These are phyloP conservation scores for Ypsolopha sequella DNA, from an alignment of 2,888 invertebrate species.

Conservation along the genomic window DNA sequence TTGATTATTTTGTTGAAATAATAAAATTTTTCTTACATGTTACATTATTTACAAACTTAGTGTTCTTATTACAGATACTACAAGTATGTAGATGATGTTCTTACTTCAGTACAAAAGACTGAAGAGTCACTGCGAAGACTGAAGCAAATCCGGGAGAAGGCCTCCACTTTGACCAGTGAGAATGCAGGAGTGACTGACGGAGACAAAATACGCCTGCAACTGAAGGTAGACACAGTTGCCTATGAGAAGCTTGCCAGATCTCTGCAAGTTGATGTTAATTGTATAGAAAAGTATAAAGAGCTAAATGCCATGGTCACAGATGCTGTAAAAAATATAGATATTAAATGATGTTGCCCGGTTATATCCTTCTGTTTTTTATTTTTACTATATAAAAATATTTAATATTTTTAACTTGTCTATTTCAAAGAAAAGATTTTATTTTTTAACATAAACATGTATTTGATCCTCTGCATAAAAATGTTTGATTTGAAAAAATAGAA, in stretches of 20 bases:
- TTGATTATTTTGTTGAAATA: slow-evolving; percentile 13
- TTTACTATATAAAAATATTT: slow-evolving; percentile 22
- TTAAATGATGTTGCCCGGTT: slow-evolving; percentile 62
- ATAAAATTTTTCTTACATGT: neutral
- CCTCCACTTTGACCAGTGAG: slow-evolving; percentile 52
- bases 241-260: slow-evolving; percentile 75
- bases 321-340: slow-evolving; percentile 69
- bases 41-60: neutral
- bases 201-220: slow-evolving; percentile 93
- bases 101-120: slow-evolving; percentile 94
- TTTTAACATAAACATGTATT: slow-evolving; percentile 66
- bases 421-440: slow-evolving; percentile 13
- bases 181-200: slow-evolving; percentile 83
- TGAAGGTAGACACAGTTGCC: slow-evolving; percentile 86
- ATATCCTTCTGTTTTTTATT: neutral
- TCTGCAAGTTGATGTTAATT: slow-evolving; percentile 65
- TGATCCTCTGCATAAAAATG: slow-evolving; percentile 68
- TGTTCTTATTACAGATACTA: slow-evolving; percentile 66
- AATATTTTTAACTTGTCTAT: slow-evolving; percentile 15
- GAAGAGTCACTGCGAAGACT: slow-evolving; percentile 93
- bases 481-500: slow-evolving; percentile 71
- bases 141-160: slow-evolving; percentile 83
- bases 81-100: slow-evolving; percentile 84
- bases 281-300: slow-evolving; percentile 71
- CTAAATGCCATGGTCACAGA: slow-evolving; percentile 74